These are phyloP conservation scores for Myopa testacea DNA, from an alignment of 2,888 invertebrate species.

Conservation along the genomic window DNA sequence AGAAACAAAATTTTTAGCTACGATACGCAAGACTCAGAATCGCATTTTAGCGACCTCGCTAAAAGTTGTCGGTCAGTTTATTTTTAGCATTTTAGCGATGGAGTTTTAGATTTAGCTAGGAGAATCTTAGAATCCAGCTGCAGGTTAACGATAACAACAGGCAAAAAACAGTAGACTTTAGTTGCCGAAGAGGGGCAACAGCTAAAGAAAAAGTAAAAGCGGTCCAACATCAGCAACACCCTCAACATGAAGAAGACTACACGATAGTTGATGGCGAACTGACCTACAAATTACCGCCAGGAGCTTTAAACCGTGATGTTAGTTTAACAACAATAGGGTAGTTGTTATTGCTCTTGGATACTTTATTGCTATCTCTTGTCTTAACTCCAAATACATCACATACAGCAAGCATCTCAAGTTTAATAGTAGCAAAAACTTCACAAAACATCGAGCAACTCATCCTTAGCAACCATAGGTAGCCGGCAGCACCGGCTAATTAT, in stretches of 20 bases:
- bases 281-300: conserved; percentile 48
- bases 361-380: not conserved
- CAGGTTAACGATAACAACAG: conserved; percentile 51
- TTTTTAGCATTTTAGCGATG: too few species aligned
- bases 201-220: conserved; percentile 49
- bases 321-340: not conserved
- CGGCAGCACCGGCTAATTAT: too few species aligned
- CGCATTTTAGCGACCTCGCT: too few species aligned
- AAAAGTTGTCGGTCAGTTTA: too few species aligned
- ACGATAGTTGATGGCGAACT: conserved; percentile 52
- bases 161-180: conserved; percentile 58
- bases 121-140: too few species aligned
- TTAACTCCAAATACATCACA: not conserved
- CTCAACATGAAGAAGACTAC: conserved; percentile 47
- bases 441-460: too few species aligned
- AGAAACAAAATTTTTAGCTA: too few species aligned
- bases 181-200: conserved; percentile 63
- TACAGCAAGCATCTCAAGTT: too few species aligned
- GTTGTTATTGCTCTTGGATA: not conserved
- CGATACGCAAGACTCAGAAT: too few species aligned
- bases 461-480: too few species aligned
- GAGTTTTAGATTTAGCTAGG: too few species aligned
- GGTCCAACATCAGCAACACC: conserved; percentile 50
- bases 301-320: conserved; percentile 33
- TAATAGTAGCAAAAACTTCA: too few species aligned